Evolutionary conservation across 37 sponge, comb jelly and placozoan species (phyloP).

Genomic region (Agelas oroides): DNA sequence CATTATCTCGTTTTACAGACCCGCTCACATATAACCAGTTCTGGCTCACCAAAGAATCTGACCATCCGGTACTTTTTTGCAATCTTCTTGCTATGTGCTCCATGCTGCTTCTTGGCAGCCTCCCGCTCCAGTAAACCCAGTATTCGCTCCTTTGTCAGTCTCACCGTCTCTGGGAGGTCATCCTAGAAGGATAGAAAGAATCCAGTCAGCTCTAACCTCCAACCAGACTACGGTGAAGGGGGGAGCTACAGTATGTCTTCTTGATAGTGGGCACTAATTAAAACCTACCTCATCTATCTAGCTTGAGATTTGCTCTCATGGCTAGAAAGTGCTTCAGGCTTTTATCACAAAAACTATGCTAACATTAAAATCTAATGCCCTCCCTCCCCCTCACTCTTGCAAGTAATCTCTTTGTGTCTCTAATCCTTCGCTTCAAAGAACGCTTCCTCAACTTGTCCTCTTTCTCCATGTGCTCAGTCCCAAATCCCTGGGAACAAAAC

Average conservation of each 20-base stretch:
- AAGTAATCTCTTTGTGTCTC: conserved; percentile 41
- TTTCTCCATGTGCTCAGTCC: not conserved
- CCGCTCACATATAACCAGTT: too few relatives aligned
- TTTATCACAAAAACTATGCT: too few relatives aligned
- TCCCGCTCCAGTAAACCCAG: conserved; percentile 22
- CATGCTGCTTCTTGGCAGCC: not conserved
- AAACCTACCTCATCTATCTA: too few relatives aligned
- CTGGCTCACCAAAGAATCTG: conserved; percentile 56
- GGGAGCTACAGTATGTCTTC: not conserved
- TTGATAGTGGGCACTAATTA: too few relatives aligned
- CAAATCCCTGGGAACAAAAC: not conserved
- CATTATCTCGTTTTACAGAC: too few relatives aligned
- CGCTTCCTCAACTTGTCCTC: not conserved
- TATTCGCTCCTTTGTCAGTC: conserved; percentile 41
- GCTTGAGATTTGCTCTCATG: too few relatives aligned
- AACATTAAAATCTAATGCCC: too few relatives aligned
- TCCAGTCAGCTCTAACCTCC: too few relatives aligned
- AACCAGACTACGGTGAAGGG: too few relatives aligned
- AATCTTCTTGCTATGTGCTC: conserved; percentile 8
- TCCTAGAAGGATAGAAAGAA: conserved; percentile 21
- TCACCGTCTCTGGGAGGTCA: conserved; percentile 56
- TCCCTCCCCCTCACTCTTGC: conserved; percentile 40
- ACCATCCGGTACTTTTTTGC: conserved; percentile 57
- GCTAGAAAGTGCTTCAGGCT: too few relatives aligned
- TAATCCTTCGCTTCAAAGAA: conserved; percentile 22